phyloP scores from a whole-genome alignment of 2,888 invertebrate genomes.

The Andricus quercusramuli region DNA sequence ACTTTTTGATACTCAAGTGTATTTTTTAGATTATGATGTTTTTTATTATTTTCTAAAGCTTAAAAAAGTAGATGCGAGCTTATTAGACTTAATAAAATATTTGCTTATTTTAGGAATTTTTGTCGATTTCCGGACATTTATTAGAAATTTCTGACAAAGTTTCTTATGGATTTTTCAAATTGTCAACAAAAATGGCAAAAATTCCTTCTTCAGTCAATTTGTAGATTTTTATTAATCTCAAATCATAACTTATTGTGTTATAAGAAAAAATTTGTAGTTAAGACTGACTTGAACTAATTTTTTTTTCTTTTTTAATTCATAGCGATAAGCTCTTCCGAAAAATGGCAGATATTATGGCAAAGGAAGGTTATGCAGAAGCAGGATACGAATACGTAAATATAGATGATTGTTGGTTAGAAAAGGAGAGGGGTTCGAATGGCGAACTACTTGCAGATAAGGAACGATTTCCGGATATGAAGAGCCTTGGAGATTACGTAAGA shows the following conservation, averaged over 20 bases:
- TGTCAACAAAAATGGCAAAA: not conserved
- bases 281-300: conserved; percentile 19
- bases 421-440: conserved; percentile 87
- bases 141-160: not conserved
- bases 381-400: conserved; percentile 96
- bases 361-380: conserved; percentile 92
- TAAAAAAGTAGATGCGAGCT: not conserved
- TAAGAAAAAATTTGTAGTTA: no score
- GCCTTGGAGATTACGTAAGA: conserved; percentile 93
- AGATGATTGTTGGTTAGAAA: conserved; percentile 97
- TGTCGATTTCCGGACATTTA: not conserved
- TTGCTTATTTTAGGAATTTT: no score
- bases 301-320: conserved; percentile 68
- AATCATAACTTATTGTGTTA: not conserved
- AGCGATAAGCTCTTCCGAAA: conserved; percentile 94
- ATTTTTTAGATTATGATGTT: not conserved
- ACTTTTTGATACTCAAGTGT: not conserved
- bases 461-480: conserved; percentile 94
- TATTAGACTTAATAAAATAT: not conserved
- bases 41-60: not conserved
- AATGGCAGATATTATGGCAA: conserved; percentile 92
- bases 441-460: conserved; percentile 91
- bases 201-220: no score
- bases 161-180: no score
- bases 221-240: not conserved